Evolutionary conservation across 2,888 invertebrate species (phyloP), one percentile per base, ranked within the genome.

Genomic region (Hermaeophaga mercurialis): DNA sequence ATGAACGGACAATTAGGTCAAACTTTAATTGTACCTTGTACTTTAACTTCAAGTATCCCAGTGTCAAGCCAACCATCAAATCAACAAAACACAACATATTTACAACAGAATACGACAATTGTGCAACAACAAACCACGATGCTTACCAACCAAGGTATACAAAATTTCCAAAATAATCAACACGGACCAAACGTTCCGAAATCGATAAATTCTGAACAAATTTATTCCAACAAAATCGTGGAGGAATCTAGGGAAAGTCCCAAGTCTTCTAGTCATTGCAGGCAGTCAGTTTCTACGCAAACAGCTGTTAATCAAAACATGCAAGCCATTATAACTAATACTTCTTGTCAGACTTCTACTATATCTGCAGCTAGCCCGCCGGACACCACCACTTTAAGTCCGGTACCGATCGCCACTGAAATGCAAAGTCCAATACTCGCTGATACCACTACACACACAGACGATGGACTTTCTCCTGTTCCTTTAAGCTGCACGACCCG

Each of bases 371-470:
- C 84, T 15, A 87, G 87, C 73, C 91, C 91, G 4, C 91, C 91
- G 0, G 92, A 92, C 70, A 92, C 92, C 0, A 92, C 92, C 0
- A 92, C 92, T 1, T 89, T 89, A 70, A 91, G 91, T 76, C 91
- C 92, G 9, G 80, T 86, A 56, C 91, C 92, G 9, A 80, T 86
- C 55, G 88, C 87, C 4, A 67, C 85, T 3, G 77, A 80, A n/a
- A 77, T 75, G 14, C 76, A 77, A 50, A 77, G 77, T 65, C 78
- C 77, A n/a, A 74, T 76, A 6, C 75, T 76, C 14, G 77, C 73
- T n/a, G 78, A 78, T 62, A 79, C 79, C 2, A 79, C 79, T 2
- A 78, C 78, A 0, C 78, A 78, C 66, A 70, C 73, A 0, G 78
- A 78, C 57, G 79, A 78, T 64, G 79, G 77, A 1, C 60, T 78